Evolutionary conservation across 2,888 invertebrate genomes (phyloP).

Genomic region (Galerucella pusilla): DNA sequence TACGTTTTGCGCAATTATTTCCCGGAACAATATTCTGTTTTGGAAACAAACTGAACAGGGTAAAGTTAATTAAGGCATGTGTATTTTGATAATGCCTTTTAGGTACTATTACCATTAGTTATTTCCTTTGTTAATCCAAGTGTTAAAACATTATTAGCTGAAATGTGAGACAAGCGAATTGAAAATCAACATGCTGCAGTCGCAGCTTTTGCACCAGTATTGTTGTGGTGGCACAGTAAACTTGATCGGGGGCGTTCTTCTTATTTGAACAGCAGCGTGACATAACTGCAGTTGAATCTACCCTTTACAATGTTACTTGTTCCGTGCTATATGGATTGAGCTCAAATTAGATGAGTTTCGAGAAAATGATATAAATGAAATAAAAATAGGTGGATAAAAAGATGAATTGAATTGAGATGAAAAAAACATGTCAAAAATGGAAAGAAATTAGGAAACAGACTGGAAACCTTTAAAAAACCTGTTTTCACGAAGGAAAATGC

Average conservation of each 20-base stretch:
- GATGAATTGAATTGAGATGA: too few relatives aligned
- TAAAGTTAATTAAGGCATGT: constrained; percentile 38
- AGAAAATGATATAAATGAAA: too few relatives aligned
- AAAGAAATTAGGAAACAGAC: too few relatives aligned
- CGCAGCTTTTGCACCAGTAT: background rate
- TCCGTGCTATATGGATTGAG: too few relatives aligned
- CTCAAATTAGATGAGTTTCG: too few relatives aligned
- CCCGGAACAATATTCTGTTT: constrained; percentile 8
- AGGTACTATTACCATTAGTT: constrained; percentile 30
- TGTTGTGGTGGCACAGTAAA: background rate
- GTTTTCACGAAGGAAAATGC: too few relatives aligned
- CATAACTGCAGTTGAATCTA: background rate
- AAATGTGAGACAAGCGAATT: constrained; percentile 18
- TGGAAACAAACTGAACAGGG: background rate
- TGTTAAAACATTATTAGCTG: constrained; percentile 23
- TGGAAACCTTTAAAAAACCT: too few relatives aligned
- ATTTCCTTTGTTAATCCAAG: constrained; percentile 20
- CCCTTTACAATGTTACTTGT: too few relatives aligned
- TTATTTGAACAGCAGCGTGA: background rate
- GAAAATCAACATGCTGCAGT: constrained; percentile 25
- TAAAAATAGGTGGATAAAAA: too few relatives aligned
- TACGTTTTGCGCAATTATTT: background rate
- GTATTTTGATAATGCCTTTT: constrained; percentile 35
- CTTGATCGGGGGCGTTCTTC: background rate
- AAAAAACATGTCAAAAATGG: too few relatives aligned